Conservation (phyloP, 2,797 vertebrate species). For the Ctenopoma kingsleyae region DNA sequence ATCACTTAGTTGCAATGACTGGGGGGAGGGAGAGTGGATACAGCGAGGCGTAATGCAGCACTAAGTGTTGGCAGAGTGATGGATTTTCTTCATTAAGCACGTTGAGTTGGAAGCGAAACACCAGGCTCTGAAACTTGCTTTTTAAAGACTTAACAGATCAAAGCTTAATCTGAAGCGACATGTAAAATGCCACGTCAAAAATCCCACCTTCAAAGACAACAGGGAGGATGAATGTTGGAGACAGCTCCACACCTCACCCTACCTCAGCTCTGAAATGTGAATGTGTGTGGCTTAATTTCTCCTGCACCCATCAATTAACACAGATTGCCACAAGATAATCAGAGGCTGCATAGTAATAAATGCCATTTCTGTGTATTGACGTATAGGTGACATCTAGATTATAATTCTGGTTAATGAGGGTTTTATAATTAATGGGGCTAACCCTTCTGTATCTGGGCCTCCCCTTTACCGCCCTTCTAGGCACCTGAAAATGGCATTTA, state of each 20-base stretch:
- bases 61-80: conserved; percentile 32
- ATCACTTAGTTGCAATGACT: conserved; percentile 22
- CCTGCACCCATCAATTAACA: not conserved
- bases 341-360: not conserved
- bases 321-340: conserved; percentile 1
- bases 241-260: not conserved
- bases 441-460: conserved; percentile 32
- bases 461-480: conserved; percentile 15
- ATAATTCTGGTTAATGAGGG: conserved; percentile 48
- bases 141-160: not conserved
- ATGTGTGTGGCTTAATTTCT: not conserved
- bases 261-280: not conserved
- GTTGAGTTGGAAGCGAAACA: conserved; percentile 9
- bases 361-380: conserved; percentile 16
- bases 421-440: conserved; percentile 36
- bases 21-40: not conserved
- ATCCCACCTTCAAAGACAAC: not conserved
- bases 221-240: not conserved
- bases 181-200: not conserved
- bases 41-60: not conserved
- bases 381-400: conserved; percentile 1
- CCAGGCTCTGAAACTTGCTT: not conserved
- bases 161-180: not conserved
- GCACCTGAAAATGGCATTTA: conserved; percentile 20
- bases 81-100: conserved; percentile 56